Evolutionary conservation across 2,113 vertebrate genomes (phyloP).

Genomic region (Osmerus eperlanus): DNA sequence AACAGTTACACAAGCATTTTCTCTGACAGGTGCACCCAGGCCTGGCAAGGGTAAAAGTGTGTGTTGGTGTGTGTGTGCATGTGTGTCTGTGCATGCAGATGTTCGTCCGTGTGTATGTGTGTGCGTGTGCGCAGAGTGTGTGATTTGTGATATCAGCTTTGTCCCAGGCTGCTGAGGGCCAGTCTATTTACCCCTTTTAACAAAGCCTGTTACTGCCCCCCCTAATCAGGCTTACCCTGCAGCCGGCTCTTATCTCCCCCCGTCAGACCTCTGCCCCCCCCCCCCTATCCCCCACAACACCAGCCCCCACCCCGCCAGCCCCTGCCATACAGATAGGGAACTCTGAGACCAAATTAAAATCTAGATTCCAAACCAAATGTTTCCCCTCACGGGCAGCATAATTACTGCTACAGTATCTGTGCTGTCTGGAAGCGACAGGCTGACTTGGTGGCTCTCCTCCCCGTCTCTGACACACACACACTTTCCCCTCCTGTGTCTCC

Average conservation of each 20-base stretch:
- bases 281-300: slow-evolving; percentile 16
- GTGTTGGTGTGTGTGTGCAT: too few species aligned
- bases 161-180: slow-evolving; percentile 16
- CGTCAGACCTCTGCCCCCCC: slow-evolving; percentile 42
- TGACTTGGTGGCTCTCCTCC: too few species aligned
- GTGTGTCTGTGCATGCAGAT: too few species aligned
- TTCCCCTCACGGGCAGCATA: slow-evolving; percentile 26
- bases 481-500: too few species aligned
- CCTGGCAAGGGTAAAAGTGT: neutral
- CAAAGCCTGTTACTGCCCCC: slow-evolving; percentile 30
- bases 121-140: neutral
- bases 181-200: slow-evolving; percentile 33
- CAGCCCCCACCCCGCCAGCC: too few species aligned
- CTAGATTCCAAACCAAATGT: slow-evolving; percentile 44
- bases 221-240: slow-evolving; percentile 46
- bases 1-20: neutral
- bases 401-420: slow-evolving; percentile 3
- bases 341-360: slow-evolving; percentile 47
- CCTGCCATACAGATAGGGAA: neutral
- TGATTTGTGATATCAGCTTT: slow-evolving; percentile 30
- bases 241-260: slow-evolving; percentile 45
- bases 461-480: too few species aligned
- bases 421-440: neutral
- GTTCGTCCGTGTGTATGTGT: too few species aligned
- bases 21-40: slow-evolving; percentile 16